Evolutionary conservation across 2,797 vertebrate species (phyloP).

Genomic region (Tadarida brasiliensis): DNA sequence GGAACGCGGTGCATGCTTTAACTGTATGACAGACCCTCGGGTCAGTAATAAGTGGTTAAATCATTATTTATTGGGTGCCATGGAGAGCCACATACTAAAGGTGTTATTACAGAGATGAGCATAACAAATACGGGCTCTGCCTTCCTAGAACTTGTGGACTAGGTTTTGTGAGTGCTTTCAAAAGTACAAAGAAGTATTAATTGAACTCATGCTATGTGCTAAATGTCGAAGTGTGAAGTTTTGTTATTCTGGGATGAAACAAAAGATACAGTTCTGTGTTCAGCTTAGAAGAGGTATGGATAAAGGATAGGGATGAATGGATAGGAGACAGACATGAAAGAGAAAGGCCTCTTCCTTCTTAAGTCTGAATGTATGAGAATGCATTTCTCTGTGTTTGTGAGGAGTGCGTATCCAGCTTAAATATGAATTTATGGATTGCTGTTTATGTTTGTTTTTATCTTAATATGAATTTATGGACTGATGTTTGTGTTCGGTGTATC

Average conservation of each 20-base stretch:
- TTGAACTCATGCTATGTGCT: background rate
- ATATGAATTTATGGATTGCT: background rate
- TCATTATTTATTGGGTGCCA: background rate
- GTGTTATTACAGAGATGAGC: background rate
- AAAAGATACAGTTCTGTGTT: background rate
- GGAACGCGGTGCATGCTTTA: background rate
- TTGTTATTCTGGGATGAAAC: background rate
- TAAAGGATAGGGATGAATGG: background rate
- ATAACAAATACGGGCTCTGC: background rate
- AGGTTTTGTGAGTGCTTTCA: background rate
- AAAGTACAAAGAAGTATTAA: background rate
- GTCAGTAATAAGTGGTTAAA: background rate
- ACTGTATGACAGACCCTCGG: background rate
- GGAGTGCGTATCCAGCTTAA: background rate
- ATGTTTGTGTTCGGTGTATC: background rate
- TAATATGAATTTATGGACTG: background rate
- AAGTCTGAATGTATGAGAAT: background rate
- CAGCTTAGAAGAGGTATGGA: background rate
- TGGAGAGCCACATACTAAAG: background rate
- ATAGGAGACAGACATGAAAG: background rate
- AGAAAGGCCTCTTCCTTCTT: background rate
- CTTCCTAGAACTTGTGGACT: background rate
- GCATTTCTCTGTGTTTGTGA: background rate
- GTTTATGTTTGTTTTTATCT: background rate
- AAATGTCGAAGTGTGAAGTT: background rate